Conservation (phyloP, 2,797 vertebrate genomes). For the Sebastes minor region DNA sequence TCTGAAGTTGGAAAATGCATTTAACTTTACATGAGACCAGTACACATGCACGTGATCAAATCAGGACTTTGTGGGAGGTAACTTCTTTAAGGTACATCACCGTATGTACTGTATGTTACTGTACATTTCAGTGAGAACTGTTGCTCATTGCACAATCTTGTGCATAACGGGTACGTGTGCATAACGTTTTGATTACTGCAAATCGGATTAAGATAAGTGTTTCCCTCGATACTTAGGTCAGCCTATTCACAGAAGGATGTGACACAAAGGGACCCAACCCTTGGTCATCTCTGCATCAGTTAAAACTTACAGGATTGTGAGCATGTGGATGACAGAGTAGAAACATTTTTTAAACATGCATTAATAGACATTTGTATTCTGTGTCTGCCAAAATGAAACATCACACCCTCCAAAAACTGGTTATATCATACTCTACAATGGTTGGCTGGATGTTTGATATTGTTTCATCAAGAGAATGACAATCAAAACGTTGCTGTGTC, state of each 20-base stretch:
- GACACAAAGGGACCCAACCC: neutral
- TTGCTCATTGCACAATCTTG: neutral
- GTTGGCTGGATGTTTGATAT: neutral
- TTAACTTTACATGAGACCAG: neutral
- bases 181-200: conserved; percentile 21
- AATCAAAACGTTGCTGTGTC: neutral
- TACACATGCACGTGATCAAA: neutral
- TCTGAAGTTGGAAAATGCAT: neutral
- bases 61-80: neutral
- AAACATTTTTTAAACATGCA: neutral
- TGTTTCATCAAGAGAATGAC: conserved; percentile 8
- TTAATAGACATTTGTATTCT: neutral
- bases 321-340: neutral
- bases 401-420: neutral
- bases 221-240: neutral
- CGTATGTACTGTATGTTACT: neutral
- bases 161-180: neutral
- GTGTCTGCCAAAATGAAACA: neutral
- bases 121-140: neutral
- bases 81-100: neutral
- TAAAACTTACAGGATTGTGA: neutral
- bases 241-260: neutral
- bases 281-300: neutral
- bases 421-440: neutral
- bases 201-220: conserved; percentile 16